A percentile compares a stretch with the other conserved stretches of the same genome.
Evolutionary conservation across 2,888 invertebrate genomes (phyloP).

Genomic region (Lepeophtheirus nordmannii): DNA sequence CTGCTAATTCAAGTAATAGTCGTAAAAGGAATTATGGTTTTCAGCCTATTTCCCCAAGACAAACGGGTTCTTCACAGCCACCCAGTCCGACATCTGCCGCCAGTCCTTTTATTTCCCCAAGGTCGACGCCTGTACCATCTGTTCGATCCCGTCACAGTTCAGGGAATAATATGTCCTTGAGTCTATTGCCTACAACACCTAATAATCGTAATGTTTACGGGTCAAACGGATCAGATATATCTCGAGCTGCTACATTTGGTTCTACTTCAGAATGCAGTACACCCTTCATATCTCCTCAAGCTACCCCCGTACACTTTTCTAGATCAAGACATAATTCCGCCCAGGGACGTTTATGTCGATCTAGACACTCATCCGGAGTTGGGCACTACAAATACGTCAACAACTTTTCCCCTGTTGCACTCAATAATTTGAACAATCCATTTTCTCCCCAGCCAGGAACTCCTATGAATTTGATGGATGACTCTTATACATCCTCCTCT

Average conservation of each 20-base stretch:
- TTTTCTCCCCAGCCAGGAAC: constrained; percentile 21
- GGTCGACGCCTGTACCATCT: constrained; percentile 51
- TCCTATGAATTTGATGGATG: constrained; percentile 11
- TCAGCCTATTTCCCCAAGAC: constrained; percentile 63
- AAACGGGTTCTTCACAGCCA: constrained; percentile 27
- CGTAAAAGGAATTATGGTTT: constrained; percentile 65
- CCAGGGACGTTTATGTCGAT: constrained; percentile 28
- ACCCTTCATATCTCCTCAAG: constrained; percentile 32
- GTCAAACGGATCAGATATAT: constrained; percentile 15
- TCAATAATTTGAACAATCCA: constrained; percentile 24
- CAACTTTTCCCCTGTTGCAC: constrained; percentile 6
- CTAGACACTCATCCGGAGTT: constrained; percentile 31
- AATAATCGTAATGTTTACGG: background rate
- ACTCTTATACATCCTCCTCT: background rate
- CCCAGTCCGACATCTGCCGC: constrained; percentile 33
- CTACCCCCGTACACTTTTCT: constrained; percentile 31
- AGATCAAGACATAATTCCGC: constrained; percentile 32
- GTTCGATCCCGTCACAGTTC: constrained; percentile 29
- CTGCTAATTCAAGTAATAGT: background rate
- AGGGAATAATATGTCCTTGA: constrained; percentile 27
- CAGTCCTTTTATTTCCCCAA: constrained; percentile 66
- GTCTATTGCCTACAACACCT: constrained; percentile 8
- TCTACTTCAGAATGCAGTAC: constrained; percentile 30
- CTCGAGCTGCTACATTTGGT: constrained; percentile 22
- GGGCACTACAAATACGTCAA: constrained; percentile 23